A percentile compares a stretch with the other conserved stretches of the same genome.
phyloP scores from a whole-genome alignment of 2,113 vertebrate species.

The Hemicordylus capensis region DNA sequence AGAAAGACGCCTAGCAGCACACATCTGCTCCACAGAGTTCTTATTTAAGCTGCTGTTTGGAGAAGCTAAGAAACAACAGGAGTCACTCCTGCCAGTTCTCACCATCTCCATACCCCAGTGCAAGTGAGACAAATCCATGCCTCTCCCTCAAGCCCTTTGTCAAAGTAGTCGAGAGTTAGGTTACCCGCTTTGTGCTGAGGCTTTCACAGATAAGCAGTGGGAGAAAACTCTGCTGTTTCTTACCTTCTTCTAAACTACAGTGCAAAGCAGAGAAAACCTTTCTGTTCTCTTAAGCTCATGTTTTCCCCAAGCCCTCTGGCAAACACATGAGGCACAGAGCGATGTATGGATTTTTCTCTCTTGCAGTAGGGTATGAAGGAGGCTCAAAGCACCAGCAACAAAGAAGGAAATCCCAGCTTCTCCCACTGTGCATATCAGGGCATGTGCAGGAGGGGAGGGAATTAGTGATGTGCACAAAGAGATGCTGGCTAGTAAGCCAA shows the following conservation, averaged over 20 bases:
- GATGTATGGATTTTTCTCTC: too few relatives aligned
- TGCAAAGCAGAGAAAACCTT: too few relatives aligned
- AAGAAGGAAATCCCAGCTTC: background rate
- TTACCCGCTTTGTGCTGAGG: background rate
- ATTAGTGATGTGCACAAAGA: background rate
- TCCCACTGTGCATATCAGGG: background rate
- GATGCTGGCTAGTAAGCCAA: background rate
- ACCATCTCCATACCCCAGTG: background rate
- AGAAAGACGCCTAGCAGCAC: background rate
- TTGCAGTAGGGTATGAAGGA: too few relatives aligned
- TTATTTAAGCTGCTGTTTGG: background rate
- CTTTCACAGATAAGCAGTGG: background rate
- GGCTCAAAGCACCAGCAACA: background rate
- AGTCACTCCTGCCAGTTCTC: background rate
- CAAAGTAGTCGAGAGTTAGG: too few relatives aligned
- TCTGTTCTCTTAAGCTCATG: too few relatives aligned
- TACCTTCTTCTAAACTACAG: background rate
- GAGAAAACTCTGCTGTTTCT: background rate
- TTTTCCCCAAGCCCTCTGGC: too few relatives aligned
- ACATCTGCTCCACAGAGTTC: background rate
- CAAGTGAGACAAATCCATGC: background rate
- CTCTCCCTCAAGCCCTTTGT: background rate
- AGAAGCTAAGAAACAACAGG: background rate
- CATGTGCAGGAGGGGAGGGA: background rate
- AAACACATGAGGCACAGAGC: too few relatives aligned